These are phyloP conservation scores for Nesidiocoris tenuis DNA, from an alignment of 2,888 invertebrate genomes.

Conservation along the genomic window DNA sequence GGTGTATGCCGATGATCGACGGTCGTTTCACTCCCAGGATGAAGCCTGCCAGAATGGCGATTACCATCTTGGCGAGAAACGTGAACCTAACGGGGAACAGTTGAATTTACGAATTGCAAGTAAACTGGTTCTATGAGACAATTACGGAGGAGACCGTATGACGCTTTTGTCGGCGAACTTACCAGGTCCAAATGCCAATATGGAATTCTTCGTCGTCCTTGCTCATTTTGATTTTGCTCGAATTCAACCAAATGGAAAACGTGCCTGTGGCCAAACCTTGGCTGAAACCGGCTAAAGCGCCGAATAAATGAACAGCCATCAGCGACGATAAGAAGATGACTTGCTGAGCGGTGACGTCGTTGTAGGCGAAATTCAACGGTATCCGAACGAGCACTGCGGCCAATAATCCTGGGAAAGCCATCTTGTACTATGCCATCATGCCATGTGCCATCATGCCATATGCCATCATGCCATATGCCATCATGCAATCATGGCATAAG, in stretches of 20 bases:
- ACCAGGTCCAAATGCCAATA: conserved; percentile 17
- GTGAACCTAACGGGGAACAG: background rate
- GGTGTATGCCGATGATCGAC: background rate
- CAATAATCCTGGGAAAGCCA: background rate
- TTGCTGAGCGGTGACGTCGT: conserved; percentile 15
- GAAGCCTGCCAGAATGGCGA: conserved; percentile 7
- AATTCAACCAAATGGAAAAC: conserved; percentile 2
- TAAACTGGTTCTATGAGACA: too few relatives aligned
- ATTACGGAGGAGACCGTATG: too few relatives aligned
- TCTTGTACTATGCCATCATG: too few relatives aligned
- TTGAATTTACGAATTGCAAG: too few relatives aligned
- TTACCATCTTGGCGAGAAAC: conserved; percentile 4
- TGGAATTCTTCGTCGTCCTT: conserved; percentile 29
- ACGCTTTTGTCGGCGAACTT: too few relatives aligned
- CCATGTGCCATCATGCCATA: too few relatives aligned
- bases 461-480: too few relatives aligned
- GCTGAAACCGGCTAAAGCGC: background rate
- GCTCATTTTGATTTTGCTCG: conserved; percentile 29
- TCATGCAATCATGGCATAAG: too few relatives aligned
- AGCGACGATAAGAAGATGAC: conserved; percentile 25
- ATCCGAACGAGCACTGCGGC: conserved; percentile 1
- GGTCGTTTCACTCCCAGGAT: conserved; percentile 16
- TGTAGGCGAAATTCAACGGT: conserved; percentile 19
- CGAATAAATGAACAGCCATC: background rate
- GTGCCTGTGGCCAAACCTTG: conserved; percentile 13